Percentiles rank a stretch among this genome's conserved stretches.
These are phyloP conservation scores for Polypedilum vanderplanki DNA, from an alignment of 1,140 invertebrate species.

Conservation along the genomic window DNA sequence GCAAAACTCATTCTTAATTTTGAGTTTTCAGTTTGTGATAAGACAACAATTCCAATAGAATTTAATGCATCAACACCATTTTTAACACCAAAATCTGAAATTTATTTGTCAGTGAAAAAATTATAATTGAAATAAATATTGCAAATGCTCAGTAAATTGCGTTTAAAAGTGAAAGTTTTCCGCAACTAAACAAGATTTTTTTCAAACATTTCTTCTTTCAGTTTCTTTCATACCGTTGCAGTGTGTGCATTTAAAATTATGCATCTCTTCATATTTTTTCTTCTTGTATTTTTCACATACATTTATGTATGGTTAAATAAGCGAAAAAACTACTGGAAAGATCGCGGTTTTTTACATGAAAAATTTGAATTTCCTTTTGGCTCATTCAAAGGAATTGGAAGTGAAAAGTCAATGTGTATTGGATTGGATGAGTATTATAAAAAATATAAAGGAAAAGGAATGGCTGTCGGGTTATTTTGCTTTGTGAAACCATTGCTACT, in stretches of 20 bases:
- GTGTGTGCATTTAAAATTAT: not conserved
- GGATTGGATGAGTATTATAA: not conserved
- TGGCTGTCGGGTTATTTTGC: conserved; percentile 33
- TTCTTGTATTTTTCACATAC: not conserved
- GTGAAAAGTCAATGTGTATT: not conserved
- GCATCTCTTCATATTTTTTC: not conserved
- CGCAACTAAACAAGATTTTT: not conserved
- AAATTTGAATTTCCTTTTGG: not conserved
- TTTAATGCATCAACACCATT: not conserved
- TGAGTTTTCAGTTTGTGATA: conserved; percentile 36
- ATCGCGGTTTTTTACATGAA: not conserved
- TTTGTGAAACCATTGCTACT: conserved; percentile 43
- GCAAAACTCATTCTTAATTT: conserved; percentile 33
- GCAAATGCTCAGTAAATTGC: not conserved
- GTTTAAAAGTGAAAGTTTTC: conserved; percentile 12
- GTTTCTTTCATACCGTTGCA: not conserved
- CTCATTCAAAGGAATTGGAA: not conserved
- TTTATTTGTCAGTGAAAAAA: not conserved
- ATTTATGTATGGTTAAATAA: conserved; percentile 20
- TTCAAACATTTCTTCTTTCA: not conserved
- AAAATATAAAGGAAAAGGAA: conserved; percentile 19
- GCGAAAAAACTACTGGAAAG: not conserved
- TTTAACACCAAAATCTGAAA: not conserved
- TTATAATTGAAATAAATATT: not conserved
- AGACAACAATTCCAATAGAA: conserved; percentile 34